Evolutionary conservation across 1,140 invertebrate species (phyloP), one percentile per base, ranked within the genome.

Genomic region (Euura saliciscinereae): DNA sequence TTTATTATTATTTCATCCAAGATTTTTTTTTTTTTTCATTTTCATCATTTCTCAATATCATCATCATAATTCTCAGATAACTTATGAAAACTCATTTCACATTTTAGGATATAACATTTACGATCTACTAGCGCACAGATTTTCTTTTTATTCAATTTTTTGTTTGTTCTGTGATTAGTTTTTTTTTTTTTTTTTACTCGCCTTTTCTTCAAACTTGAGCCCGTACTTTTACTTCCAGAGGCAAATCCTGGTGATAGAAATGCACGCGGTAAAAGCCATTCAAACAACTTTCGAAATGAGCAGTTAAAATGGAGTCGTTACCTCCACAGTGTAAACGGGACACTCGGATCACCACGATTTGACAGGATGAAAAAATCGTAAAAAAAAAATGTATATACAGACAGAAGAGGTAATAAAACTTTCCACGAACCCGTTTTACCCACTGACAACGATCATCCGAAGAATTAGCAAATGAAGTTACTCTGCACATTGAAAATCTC

Each of bases 231-330:
- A 28, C 28, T 28, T 28, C 28, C 0, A 28, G 28, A 28, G 28
- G 28, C 28, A 28, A 28, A 28, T 28, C 28, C 28, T 28, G 28
- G 28, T 1, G 28, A 28, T 28, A 28, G 28, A 28, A 28, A 28
- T 28, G 0, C 28, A 28, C 28, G 28, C 28, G 1, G 28, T 28
- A 28, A 28, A 28, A 67, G 79, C 77, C 76, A 79, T 80, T 79
- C 72, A 79, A 72, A 68, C 51, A 80, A 80, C 77, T 80, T 80
- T 80, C 68, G 65, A 72, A 77, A 79, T 77, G 75, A 73, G 78
- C 77, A 79, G 78, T 72, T 79, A 79, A 78, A 79, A 77, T 77
- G 77, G 72, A 28, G 78, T 2, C 2, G 46, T 51, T 51, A 51
- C 11, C 46, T 2, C 46, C 46, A 28, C 28, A 28, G 28, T 28